Evolutionary conservation across 2,888 invertebrate species (phyloP).

Genomic region (Philereme vetulata): DNA sequence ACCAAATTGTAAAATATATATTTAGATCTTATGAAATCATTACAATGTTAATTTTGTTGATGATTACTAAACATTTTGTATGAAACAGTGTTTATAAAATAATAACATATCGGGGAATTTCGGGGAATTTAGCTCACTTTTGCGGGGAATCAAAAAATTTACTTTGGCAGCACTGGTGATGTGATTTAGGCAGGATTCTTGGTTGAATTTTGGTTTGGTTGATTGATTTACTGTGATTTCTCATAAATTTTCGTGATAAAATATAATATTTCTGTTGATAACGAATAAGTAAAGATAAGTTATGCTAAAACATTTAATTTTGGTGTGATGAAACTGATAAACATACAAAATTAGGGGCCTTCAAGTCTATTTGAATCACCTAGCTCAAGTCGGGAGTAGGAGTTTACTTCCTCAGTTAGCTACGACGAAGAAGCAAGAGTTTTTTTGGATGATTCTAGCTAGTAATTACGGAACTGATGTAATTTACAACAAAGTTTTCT

Average conservation of each 20-base stretch:
- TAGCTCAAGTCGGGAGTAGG: background rate
- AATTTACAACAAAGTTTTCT: background rate
- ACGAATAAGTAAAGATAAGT: background rate
- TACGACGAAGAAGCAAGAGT: background rate
- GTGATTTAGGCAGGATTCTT: background rate
- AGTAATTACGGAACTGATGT: background rate
- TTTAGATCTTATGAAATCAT: too few relatives aligned
- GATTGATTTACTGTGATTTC: slow-evolving; percentile 8
- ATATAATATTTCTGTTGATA: background rate
- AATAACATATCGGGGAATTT: too few relatives aligned
- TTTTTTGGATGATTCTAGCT: background rate
- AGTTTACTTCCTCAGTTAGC: background rate
- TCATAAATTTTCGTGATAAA: slow-evolving; percentile 4
- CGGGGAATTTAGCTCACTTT: too few relatives aligned
- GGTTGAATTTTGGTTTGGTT: background rate
- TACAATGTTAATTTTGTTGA: too few relatives aligned
- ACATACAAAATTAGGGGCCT: background rate
- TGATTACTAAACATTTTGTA: too few relatives aligned
- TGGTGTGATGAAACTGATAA: background rate
- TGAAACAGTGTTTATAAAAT: too few relatives aligned
- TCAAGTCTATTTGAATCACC: background rate
- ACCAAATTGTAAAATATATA: too few relatives aligned
- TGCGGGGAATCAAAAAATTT: too few relatives aligned
- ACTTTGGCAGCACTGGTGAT: too few relatives aligned
- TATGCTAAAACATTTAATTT: background rate